Conservation (phyloP, 2,797 vertebrate species). For the Muscicapa striata region DNA sequence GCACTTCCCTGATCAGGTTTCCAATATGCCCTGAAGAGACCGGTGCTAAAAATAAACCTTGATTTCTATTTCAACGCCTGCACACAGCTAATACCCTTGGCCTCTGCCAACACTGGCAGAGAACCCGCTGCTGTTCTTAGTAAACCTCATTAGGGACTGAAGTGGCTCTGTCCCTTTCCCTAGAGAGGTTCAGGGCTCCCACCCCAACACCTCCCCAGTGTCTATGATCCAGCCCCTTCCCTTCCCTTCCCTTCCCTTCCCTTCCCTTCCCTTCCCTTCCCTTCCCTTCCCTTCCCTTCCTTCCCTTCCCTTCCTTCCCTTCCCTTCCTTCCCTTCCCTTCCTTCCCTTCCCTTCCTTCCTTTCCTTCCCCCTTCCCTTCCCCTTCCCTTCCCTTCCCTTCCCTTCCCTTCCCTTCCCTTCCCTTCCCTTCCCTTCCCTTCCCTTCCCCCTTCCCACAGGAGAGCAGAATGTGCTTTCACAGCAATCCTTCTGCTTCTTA, state of each 20-base stretch:
- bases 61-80: conserved; percentile 52
- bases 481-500: background rate
- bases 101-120: conserved; percentile 11
- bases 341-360: too few species aligned
- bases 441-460: background rate
- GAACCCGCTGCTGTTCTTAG: conserved; percentile 14
- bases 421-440: too few species aligned
- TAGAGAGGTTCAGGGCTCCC: background rate
- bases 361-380: too few species aligned
- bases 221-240: fast-evolving
- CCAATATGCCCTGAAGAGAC: conserved; percentile 9
- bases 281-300: too few species aligned
- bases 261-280: too few species aligned
- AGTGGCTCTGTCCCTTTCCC: fast-evolving
- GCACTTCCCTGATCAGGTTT: background rate
- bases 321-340: too few species aligned
- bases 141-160: conserved; percentile 3
- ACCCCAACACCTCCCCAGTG: fast-evolving
- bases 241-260: too few species aligned
- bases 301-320: fast-evolving
- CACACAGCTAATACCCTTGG: conserved; percentile 27
- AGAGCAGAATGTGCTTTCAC: background rate
- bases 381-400: too few species aligned
- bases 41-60: conserved; percentile 19
- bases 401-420: too few species aligned